These are phyloP conservation scores for Mylabris sibirica DNA, from an alignment of 2,888 invertebrate genomes.

Conservation along the genomic window DNA sequence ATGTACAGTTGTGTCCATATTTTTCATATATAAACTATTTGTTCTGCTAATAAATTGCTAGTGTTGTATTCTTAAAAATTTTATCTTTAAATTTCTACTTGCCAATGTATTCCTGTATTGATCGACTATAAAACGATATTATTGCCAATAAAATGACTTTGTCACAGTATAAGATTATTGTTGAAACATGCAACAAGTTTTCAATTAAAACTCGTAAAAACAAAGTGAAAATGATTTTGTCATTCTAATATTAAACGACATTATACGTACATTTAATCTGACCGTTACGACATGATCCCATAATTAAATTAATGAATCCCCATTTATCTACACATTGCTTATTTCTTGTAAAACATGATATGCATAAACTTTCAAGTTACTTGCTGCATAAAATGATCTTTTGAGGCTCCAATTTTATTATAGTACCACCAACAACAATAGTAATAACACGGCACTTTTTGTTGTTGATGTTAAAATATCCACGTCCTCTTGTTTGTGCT, in stretches of 20 bases:
- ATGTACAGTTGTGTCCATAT: neutral
- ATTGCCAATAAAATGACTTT: neutral
- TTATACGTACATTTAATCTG: slow-evolving; percentile 37
- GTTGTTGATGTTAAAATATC: neutral
- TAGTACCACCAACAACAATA: neutral
- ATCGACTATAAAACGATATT: neutral
- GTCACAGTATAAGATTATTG: neutral
- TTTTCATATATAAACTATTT: neutral
- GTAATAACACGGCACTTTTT: neutral
- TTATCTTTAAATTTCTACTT: neutral
- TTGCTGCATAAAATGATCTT: neutral
- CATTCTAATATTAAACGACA: neutral
- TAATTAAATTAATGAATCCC: slow-evolving; percentile 37
- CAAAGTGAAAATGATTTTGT: neutral
- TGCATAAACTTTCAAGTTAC: neutral
- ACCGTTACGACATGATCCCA: slow-evolving; percentile 32
- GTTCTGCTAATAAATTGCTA: neutral
- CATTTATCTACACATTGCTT: slow-evolving; percentile 7
- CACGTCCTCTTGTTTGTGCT: neutral
- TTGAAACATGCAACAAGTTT: neutral
- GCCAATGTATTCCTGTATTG: neutral
- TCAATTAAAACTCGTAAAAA: neutral
- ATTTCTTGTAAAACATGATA: neutral
- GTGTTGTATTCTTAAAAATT: neutral
- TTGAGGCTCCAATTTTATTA: neutral